These are phyloP conservation scores for Boloria euphrosyne DNA, from an alignment of 2,888 invertebrate species.

Conservation along the genomic window DNA sequence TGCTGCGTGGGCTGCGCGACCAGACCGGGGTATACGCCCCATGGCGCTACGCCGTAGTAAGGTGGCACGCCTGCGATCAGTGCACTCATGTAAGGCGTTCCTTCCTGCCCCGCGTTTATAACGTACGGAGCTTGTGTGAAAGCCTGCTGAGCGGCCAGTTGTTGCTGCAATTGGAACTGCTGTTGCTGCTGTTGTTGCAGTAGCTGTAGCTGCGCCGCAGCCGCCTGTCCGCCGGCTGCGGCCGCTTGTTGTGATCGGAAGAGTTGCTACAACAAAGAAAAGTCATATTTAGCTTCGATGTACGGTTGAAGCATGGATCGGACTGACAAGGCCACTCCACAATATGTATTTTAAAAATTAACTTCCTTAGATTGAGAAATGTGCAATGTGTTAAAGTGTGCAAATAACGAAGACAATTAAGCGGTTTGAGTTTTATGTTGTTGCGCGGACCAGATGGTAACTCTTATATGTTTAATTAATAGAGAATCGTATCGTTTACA, in stretches of 20 bases:
- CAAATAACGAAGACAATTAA: slow-evolving; percentile 4
- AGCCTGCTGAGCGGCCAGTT: slow-evolving; percentile 86
- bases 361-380: too few species aligned
- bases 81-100: slow-evolving; percentile 90
- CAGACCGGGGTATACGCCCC: slow-evolving; percentile 93
- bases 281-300: slow-evolving; percentile 28
- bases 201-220: slow-evolving; percentile 87
- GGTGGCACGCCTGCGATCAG: slow-evolving; percentile 93
- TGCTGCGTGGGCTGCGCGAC: slow-evolving; percentile 82
- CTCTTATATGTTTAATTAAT: slow-evolving; percentile 61
- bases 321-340: too few species aligned
- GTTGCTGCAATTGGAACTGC: slow-evolving; percentile 90
- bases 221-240: slow-evolving; percentile 84
- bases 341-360: too few species aligned
- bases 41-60: slow-evolving; percentile 95
- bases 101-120: slow-evolving; percentile 87
- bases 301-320: too few species aligned
- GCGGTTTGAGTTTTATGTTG: slow-evolving; percentile 8
- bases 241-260: slow-evolving; percentile 93
- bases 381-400: not conserved
- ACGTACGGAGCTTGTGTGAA: slow-evolving; percentile 93
- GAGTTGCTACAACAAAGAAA: slow-evolving; percentile 87
- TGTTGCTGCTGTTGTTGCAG: slow-evolving; percentile 90
- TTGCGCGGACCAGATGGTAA: slow-evolving; percentile 24
- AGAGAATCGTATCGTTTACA: slow-evolving; percentile 63